Conservation (phyloP, 2,797 vertebrate genomes). For the Squalus acanthias region DNA sequence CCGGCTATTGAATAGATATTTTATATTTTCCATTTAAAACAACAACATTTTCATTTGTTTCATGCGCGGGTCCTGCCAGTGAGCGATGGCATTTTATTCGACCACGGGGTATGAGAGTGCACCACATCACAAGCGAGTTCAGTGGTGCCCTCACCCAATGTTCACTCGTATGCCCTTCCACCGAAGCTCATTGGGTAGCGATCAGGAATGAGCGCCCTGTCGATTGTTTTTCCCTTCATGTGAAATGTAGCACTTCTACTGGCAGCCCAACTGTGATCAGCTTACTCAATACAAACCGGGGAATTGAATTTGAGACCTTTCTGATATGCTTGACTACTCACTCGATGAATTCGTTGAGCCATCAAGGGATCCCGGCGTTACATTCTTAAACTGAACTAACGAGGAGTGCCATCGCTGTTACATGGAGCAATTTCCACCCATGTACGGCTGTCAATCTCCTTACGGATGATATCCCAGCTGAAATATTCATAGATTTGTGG, state of each 20-base stretch:
- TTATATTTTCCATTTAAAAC: background rate
- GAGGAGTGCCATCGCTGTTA: background rate
- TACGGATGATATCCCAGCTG: background rate
- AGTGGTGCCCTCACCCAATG: background rate
- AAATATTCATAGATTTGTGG: background rate
- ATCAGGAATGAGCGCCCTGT: background rate
- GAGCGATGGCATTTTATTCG: background rate
- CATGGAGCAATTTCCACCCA: background rate
- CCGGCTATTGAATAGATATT: background rate
- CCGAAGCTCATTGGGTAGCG: background rate
- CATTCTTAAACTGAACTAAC: background rate
- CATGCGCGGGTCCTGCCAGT: background rate
- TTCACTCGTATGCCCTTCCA: background rate
- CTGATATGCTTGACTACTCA: background rate
- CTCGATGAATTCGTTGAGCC: background rate
- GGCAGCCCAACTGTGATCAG: background rate
- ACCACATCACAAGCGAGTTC: background rate
- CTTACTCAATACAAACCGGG: background rate
- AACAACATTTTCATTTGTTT: background rate
- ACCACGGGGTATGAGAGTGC: too few species aligned
- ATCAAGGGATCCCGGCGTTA: background rate
- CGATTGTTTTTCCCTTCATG: background rate
- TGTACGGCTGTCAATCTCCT: background rate
- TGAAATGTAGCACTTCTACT: background rate
- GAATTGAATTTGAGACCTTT: background rate